A percentile compares a stretch with the other conserved stretches of the same genome.
Evolutionary conservation across 2,888 invertebrate genomes (phyloP).

Genomic region (Hanleya hanleyi): DNA sequence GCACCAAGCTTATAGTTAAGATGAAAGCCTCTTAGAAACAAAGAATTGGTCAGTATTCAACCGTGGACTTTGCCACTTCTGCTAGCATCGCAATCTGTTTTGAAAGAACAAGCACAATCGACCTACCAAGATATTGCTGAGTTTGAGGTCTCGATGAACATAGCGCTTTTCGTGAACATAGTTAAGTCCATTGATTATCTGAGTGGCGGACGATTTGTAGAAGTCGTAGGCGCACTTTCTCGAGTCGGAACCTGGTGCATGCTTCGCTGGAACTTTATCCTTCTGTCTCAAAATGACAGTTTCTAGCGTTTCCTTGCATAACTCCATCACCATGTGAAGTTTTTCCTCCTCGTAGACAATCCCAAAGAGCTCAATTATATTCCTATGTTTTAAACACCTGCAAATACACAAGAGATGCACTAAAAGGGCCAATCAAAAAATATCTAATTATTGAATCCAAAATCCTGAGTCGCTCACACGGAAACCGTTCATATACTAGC

Average conservation of each 20-base stretch:
- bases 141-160: neutral
- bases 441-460: no score
- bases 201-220: neutral
- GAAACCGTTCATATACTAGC: no score
- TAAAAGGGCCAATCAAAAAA: no score
- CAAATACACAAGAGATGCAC: no score
- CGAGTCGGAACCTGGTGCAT: neutral
- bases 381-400: neutral
- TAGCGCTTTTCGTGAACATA: neutral
- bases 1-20: no score
- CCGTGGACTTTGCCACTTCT: no score
- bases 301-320: neutral
- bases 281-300: neutral
- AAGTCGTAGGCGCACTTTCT: neutral
- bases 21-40: no score
- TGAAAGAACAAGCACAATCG: no score
- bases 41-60: no score
- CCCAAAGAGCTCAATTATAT: neutral
- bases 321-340: neutral
- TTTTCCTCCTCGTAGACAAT: neutral
- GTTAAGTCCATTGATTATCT: neutral
- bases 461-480: no score
- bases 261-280: neutral
- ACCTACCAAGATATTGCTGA: neutral
- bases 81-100: no score